A percentile compares a stretch with the other conserved stretches of the same genome.
These are phyloP conservation scores for Saxicola maurus DNA, from an alignment of 2,797 vertebrate species.

Conservation along the genomic window DNA sequence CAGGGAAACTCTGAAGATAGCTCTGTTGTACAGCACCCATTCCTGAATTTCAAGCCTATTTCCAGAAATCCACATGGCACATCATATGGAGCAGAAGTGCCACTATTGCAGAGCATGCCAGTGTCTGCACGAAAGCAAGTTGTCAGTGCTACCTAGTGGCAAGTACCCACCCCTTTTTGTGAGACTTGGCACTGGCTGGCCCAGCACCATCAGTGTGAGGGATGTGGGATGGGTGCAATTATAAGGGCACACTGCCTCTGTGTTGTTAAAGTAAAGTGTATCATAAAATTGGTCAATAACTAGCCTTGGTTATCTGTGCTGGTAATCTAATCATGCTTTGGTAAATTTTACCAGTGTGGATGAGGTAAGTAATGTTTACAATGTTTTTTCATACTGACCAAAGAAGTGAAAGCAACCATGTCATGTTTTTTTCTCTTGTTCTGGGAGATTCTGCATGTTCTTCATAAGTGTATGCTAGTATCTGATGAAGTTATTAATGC, in stretches of 20 bases:
- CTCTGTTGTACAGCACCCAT: not conserved
- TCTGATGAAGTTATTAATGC: not conserved
- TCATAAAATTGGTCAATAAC: not conserved
- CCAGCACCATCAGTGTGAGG: not conserved
- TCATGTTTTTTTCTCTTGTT: not conserved
- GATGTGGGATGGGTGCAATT: not conserved
- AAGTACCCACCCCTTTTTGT: not conserved
- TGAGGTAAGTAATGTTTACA: not conserved
- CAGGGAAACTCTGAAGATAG: not conserved
- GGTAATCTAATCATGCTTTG: not conserved
- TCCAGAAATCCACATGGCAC: not conserved
- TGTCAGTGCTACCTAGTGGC: not conserved
- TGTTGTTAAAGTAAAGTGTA: not conserved
- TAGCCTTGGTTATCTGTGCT: not conserved
- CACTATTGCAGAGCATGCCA: accelerated
- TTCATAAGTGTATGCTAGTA: not conserved
- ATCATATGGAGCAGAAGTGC: not conserved
- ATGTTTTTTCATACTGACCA: not conserved
- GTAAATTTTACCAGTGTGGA: not conserved
- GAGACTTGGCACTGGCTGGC: not conserved
- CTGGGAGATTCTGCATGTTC: not conserved
- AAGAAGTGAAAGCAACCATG: not conserved
- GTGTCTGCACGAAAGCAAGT: not conserved
- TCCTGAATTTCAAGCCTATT: not conserved
- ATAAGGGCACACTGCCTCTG: not conserved